These are phyloP conservation scores for Steinernema carpocapsae DNA, from an alignment of 2,888 invertebrate species.

Conservation along the genomic window DNA sequence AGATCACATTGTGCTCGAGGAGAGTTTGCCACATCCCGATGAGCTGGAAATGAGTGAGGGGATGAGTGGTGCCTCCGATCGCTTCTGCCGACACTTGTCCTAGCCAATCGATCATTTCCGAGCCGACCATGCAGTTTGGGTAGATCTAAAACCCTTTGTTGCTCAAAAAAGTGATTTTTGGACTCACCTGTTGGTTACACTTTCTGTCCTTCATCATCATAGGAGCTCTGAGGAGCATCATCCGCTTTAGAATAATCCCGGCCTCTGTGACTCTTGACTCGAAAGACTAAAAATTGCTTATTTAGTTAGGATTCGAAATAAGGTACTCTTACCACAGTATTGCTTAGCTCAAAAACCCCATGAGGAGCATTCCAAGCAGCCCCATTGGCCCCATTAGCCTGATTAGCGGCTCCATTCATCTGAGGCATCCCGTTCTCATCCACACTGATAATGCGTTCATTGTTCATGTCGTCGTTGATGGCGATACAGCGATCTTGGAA, in stretches of 20 bases:
- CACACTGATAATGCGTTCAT: slow-evolving; percentile 27
- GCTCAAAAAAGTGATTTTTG: no score
- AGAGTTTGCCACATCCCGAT: slow-evolving; percentile 84
- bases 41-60: slow-evolving; percentile 41
- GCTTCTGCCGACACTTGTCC: slow-evolving; percentile 74
- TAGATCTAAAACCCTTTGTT: slow-evolving; percentile 51
- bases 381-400: background rate
- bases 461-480: slow-evolving; percentile 36
- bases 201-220: slow-evolving; percentile 55
- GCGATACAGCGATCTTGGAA: slow-evolving; percentile 25
- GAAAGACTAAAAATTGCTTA: slow-evolving; percentile 44
- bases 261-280: slow-evolving; percentile 54
- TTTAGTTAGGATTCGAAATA: background rate
- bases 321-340: slow-evolving; percentile 42
- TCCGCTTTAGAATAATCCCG: slow-evolving; percentile 48
- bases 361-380: slow-evolving; percentile 40
- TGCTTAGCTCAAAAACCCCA: slow-evolving; percentile 51
- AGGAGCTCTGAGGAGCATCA: slow-evolving; percentile 52
- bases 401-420: background rate
- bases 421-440: slow-evolving; percentile 18
- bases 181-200: slow-evolving; percentile 3
- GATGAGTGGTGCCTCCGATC: slow-evolving; percentile 72
- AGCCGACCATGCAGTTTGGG: slow-evolving; percentile 78
- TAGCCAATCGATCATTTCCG: slow-evolving; percentile 83
- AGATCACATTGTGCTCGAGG: slow-evolving; percentile 80